phyloP scores from a whole-genome alignment of 2,113 vertebrate genomes.

The Chamaea fasciata region DNA sequence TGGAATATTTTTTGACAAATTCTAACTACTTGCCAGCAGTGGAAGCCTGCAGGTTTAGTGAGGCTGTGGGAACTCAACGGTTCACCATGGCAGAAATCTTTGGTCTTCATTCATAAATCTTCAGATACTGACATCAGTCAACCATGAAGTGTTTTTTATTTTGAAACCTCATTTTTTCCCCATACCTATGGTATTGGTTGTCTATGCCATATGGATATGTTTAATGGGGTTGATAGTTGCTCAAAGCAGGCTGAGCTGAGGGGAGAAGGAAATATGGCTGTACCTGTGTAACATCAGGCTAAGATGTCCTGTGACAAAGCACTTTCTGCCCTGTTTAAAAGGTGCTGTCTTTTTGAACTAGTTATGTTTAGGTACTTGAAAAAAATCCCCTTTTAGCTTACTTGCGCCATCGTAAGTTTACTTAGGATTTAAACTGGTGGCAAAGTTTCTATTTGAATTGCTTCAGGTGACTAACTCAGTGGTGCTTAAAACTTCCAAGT shows the following conservation, averaged over 20 bases:
- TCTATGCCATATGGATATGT: neutral
- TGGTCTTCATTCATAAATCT: neutral
- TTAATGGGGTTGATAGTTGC: neutral
- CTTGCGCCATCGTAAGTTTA: neutral
- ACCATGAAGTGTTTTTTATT: neutral
- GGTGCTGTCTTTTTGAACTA: neutral
- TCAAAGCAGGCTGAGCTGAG: neutral
- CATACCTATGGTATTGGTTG: neutral
- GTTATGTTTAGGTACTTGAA: neutral
- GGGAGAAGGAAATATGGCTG: neutral
- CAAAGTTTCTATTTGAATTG: neutral
- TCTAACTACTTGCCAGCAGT: neutral
- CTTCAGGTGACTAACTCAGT: neutral
- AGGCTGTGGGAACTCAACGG: neutral
- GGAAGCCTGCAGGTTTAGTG: neutral
- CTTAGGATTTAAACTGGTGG: neutral
- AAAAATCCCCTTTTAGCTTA: neutral
- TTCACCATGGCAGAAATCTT: neutral
- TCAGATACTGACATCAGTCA: neutral
- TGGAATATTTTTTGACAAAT: neutral
- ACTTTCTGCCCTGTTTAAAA: neutral
- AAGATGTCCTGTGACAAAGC: neutral
- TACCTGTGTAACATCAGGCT: neutral
- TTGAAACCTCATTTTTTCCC: neutral
- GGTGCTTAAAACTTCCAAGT: neutral